Conservation (phyloP, 1,140 invertebrate genomes). For the Elysia chlorotica region DNA sequence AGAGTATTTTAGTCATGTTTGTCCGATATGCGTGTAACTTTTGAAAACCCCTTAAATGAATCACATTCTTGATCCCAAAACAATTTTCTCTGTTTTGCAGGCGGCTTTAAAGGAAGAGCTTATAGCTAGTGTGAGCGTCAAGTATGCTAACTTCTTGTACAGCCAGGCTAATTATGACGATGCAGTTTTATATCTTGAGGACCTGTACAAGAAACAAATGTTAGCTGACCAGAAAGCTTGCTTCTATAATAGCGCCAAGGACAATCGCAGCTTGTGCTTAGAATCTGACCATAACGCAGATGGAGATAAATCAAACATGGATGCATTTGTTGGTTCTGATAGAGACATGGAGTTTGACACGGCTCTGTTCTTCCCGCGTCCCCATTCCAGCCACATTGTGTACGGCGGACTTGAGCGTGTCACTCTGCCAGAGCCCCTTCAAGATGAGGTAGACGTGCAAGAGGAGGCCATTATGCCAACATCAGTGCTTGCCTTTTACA, state of each 20-base stretch:
- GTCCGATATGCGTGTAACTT: too few species aligned
- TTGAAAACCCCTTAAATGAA: too few species aligned
- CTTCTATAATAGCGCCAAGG: too few species aligned
- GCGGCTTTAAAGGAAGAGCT: constrained; percentile 48
- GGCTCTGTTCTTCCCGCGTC: constrained; percentile 15
- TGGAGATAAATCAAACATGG: too few species aligned
- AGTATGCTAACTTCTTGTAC: constrained; percentile 57
- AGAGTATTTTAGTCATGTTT: too few species aligned
- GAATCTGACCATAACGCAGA: too few species aligned
- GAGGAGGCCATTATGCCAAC: constrained; percentile 54
- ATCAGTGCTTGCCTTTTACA: constrained; percentile 43
- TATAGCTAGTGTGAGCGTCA: constrained; percentile 49
- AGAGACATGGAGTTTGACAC: constrained; percentile 13
- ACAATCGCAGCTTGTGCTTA: too few species aligned
- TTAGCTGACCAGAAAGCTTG: constrained; percentile 22
- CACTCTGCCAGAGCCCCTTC: constrained; percentile 52
- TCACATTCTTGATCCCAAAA: too few species aligned
- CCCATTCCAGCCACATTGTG: constrained; percentile 33
- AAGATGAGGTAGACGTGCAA: constrained; percentile 55
- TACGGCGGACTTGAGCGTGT: constrained; percentile 55
- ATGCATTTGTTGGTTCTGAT: too few species aligned
- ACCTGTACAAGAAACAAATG: constrained; percentile 40
- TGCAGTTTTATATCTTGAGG: constrained; percentile 46
- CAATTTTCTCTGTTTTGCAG: constrained; percentile 22
- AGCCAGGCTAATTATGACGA: constrained; percentile 54